These are phyloP conservation scores for Zoanthus sansibaricus DNA, from an alignment of 92 coral and sea anemone genomes.

Conservation along the genomic window DNA sequence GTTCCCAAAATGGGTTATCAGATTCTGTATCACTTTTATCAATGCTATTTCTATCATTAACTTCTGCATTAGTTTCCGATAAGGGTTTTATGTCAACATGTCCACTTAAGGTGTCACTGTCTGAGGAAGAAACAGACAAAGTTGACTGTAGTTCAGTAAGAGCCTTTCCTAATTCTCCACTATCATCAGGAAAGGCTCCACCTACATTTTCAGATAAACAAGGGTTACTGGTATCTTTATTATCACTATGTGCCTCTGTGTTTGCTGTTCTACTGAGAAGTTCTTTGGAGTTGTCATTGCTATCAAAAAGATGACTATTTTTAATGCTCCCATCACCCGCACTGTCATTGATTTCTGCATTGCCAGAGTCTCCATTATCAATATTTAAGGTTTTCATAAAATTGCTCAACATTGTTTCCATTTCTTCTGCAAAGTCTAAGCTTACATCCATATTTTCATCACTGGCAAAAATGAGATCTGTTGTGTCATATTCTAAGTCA, in stretches of 20 bases:
- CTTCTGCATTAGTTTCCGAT: neutral
- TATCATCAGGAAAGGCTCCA: neutral
- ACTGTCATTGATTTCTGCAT: neutral
- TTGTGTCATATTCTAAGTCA: slow-evolving; percentile 64
- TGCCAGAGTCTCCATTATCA: neutral
- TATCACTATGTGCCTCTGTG: neutral
- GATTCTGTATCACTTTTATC: neutral
- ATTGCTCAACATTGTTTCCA: slow-evolving; percentile 75
- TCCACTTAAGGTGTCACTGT: slow-evolving; percentile 34
- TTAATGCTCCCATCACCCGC: neutral
- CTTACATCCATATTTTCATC: slow-evolving; percentile 64
- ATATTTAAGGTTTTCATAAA: slow-evolving; percentile 31
- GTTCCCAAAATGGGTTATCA: slow-evolving; percentile 31
- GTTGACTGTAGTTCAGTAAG: slow-evolving; percentile 40
- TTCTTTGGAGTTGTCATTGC: neutral
- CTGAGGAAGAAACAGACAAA: slow-evolving; percentile 14
- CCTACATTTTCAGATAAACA: slow-evolving; percentile 15
- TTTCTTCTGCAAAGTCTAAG: slow-evolving; percentile 82
- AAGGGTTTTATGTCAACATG: slow-evolving; percentile 6
- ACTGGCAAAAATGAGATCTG: slow-evolving; percentile 47
- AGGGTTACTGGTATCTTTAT: neutral
- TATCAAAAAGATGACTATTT: neutral
- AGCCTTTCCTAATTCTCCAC: slow-evolving; percentile 19
- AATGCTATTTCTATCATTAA: neutral
- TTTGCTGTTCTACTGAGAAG: neutral